Evolutionary conservation across 2,888 invertebrate genomes (phyloP), one percentile per base, ranked within the genome.

Genomic region (Chrysopilus asiliformis): DNA sequence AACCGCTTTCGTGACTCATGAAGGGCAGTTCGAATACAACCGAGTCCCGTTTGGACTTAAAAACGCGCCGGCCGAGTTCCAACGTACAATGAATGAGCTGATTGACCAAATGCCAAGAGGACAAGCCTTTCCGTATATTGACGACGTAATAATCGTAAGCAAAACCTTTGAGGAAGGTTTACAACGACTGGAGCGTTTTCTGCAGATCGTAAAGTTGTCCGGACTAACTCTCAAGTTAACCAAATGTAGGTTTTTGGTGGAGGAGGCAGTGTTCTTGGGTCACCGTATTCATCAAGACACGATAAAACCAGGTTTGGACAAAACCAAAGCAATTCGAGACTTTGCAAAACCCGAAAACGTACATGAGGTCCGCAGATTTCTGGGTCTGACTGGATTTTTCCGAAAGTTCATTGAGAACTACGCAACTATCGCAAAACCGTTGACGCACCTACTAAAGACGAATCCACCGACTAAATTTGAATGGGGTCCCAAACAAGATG

Each of bases 1-100:
- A 29, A 62, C 58, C 0, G 53, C 55, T 0, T 58, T 61, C 34
- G 52, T 55, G 0, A 64, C 57, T 1, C 53, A 53, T 0, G 52
- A 56, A 22, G 58, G 59, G 1, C 51, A 57, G 10, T 60, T 45
- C 28, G 53, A 61, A 39, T 60, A 51, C 35, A 47, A 53, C 13
- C 42, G 51, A 2, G 54, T 59, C 54, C 56, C 56, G 1, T 64
- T 60, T 34, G 59, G 29, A 2, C 29, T 4, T 14, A 17, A 26
- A 4, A 32, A 37, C n/a, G 37, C 37, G 7, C 18, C 37, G 13
- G 26, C 25, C 13, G 37, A 32, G 7, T 37, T 37, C 20, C 37
- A 37, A 27, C 12, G 18, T 1, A 4, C 20, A 12, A 37, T 37
- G 10, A 37, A 37, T 19, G 27, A 19, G 12, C 4, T 37, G 1